Conservation (phyloP, 2,113 vertebrate genomes). For the Gulo gulo region DNA sequence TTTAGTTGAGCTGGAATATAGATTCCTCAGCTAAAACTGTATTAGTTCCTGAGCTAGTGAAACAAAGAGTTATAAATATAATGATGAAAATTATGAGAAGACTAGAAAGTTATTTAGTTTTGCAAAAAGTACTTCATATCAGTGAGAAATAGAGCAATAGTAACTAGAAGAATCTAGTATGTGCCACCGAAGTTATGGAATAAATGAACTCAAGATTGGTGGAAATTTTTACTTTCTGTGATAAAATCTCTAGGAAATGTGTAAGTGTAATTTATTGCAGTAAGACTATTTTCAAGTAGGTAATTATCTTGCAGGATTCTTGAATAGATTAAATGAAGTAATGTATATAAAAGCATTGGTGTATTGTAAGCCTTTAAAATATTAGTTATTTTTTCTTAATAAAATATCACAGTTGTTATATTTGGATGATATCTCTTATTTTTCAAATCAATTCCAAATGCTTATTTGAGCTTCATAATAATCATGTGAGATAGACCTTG, state of each 20-base stretch:
- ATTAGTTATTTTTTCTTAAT: neutral
- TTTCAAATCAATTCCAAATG: neutral
- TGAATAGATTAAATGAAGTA: neutral
- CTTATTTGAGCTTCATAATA: neutral
- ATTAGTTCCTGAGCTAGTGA: neutral
- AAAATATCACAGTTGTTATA: neutral
- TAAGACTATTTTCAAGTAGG: neutral
- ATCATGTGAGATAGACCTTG: neutral
- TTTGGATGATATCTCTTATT: neutral
- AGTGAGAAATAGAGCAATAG: neutral
- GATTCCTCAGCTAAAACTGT: neutral
- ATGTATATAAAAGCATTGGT: neutral
- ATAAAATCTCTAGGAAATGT: neutral
- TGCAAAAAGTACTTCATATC: neutral
- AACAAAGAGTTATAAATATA: conserved; percentile 64
- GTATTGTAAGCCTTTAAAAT: neutral
- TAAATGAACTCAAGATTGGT: neutral
- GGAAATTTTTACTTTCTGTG: neutral
- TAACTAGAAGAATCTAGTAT: neutral
- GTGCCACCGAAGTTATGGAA: neutral
- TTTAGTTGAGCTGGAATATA: neutral
- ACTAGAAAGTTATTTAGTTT: conserved; percentile 12
- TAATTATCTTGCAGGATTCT: neutral
- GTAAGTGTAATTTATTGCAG: neutral
- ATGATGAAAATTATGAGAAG: neutral